phyloP scores from a whole-genome alignment of 2,888 invertebrate species.

The Physocephala rufipes region DNA sequence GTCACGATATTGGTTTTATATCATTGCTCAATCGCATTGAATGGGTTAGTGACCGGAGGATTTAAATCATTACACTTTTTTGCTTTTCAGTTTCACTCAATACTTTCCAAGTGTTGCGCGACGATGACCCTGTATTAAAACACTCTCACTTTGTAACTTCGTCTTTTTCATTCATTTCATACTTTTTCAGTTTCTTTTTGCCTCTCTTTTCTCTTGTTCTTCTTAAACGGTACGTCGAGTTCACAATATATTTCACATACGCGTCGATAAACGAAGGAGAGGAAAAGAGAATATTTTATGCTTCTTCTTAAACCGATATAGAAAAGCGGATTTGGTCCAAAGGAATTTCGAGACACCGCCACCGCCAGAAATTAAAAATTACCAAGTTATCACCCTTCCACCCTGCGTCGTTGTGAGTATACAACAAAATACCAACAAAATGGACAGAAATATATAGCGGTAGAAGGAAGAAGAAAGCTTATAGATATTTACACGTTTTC shows the following conservation, averaged over 20 bases:
- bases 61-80: not conserved
- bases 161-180: not conserved
- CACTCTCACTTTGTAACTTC: conserved; percentile 8
- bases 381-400: conserved; percentile 36
- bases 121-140: conserved; percentile 2
- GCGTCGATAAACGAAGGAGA: not conserved
- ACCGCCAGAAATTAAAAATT: conserved; percentile 10
- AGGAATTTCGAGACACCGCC: conserved; percentile 45
- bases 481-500: conserved; percentile 22
- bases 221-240: not conserved
- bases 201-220: too few species aligned
- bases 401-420: conserved; percentile 39
- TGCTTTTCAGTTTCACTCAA: not conserved
- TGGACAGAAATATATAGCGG: not conserved
- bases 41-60: not conserved
- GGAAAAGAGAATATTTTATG: not conserved
- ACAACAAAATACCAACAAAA: conserved; percentile 31
- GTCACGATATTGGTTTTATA: not conserved
- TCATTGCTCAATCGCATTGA: not conserved
- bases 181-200: not conserved
- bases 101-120: not conserved
- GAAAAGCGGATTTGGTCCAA: conserved; percentile 47
- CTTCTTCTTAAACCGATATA: conserved; percentile 19
- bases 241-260: not conserved
- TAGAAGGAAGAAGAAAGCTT: not conserved